Percentiles rank a stretch among this genome's conserved stretches.
Evolutionary conservation across 2,797 vertebrate genomes (phyloP).

Genomic region (Protonibea diacanthus): DNA sequence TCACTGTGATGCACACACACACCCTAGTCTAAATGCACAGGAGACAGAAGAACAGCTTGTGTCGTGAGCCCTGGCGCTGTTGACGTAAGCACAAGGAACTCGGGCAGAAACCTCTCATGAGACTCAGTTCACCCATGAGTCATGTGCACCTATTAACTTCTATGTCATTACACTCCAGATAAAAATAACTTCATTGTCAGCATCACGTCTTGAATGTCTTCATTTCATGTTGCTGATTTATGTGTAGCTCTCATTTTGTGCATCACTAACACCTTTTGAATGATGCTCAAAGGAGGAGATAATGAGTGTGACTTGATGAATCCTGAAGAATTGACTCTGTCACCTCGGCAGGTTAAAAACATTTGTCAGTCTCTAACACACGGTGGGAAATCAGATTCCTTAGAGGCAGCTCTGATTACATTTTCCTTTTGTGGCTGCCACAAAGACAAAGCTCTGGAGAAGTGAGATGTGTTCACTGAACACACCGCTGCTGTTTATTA

Average conservation of each 20-base stretch:
- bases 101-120: conserved; percentile 37
- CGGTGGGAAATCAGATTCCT: conserved; percentile 46
- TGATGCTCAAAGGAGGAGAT: conserved; percentile 22
- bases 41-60: conserved; percentile 38
- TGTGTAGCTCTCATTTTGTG: neutral
- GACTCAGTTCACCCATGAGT: conserved; percentile 62
- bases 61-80: conserved; percentile 19
- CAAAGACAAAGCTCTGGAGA: conserved; percentile 38
- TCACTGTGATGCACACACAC: conserved; percentile 58
- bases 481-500: neutral
- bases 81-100: conserved; percentile 40
- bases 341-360: conserved; percentile 55
- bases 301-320: conserved; percentile 51
- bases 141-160: conserved; percentile 57
- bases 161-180: conserved; percentile 42
- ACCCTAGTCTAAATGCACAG: conserved; percentile 11
- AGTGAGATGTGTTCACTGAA: conserved; percentile 8
- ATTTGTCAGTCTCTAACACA: conserved; percentile 49
- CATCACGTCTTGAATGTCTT: conserved; percentile 20
- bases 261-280: conserved; percentile 17
- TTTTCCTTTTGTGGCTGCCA: conserved; percentile 30
- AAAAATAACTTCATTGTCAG: conserved; percentile 56
- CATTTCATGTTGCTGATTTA: conserved; percentile 33
- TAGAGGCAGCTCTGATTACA: conserved; percentile 22
- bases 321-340: conserved; percentile 46